These are phyloP conservation scores for Ailuropoda melanoleuca DNA, from an alignment of 2,113 vertebrate species.

Conservation along the genomic window DNA sequence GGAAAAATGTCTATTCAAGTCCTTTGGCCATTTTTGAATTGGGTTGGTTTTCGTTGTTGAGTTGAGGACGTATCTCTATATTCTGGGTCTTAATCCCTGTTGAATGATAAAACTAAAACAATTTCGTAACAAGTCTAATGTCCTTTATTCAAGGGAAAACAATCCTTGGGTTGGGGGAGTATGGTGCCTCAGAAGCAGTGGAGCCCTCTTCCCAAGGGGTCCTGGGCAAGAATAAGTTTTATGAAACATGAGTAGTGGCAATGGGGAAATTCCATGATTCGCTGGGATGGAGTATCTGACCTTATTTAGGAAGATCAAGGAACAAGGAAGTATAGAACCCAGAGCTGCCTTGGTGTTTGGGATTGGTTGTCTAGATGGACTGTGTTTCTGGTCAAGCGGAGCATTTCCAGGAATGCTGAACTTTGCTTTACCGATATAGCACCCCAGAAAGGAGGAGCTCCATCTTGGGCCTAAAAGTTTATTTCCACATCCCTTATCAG, in stretches of 20 bases:
- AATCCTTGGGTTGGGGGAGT: background rate
- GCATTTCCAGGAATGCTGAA: background rate
- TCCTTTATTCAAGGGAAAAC: background rate
- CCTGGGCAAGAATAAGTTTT: background rate
- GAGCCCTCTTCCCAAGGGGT: no score
- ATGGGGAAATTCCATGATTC: background rate
- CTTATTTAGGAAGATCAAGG: background rate
- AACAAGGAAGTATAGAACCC: background rate
- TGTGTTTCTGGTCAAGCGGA: background rate
- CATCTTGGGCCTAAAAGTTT: background rate
- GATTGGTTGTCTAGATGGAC: background rate
- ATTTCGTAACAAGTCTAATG: background rate
- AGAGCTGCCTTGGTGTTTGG: background rate
- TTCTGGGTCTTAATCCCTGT: background rate
- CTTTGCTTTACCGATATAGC: background rate
- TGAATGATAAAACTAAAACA: background rate
- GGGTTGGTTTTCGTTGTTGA: background rate
- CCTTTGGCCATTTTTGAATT: background rate
- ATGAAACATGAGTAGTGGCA: background rate
- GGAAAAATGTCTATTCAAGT: background rate
- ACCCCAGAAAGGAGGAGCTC: background rate
- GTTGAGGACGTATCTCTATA: background rate
- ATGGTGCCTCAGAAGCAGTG: background rate
- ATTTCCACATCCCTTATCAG: background rate
- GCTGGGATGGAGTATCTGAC: background rate